phyloP scores from a whole-genome alignment of 2,888 invertebrate species.

The Bhutanitis thaidina region DNA sequence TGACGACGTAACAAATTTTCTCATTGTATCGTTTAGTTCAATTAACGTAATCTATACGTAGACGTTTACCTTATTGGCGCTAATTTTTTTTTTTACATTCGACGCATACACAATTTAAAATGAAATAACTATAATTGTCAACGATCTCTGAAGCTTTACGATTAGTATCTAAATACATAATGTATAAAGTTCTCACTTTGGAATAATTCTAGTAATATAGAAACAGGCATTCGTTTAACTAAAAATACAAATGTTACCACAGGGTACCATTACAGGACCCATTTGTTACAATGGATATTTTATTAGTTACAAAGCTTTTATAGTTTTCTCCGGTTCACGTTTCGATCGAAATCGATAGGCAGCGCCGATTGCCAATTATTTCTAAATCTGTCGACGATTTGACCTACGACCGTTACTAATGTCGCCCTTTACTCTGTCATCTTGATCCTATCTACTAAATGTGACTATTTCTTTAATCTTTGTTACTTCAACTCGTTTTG shows the following conservation, averaged over 20 bases:
- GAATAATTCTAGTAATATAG: not conserved
- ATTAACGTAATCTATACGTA: too few species aligned
- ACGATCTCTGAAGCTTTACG: too few species aligned
- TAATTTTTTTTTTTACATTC: too few species aligned
- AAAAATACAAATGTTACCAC: not conserved
- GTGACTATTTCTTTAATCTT: slow-evolving; percentile 10
- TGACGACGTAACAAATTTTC: too few species aligned
- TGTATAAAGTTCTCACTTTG: too few species aligned
- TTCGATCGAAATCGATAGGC: slow-evolving; percentile 8
- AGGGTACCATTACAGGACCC: not conserved
- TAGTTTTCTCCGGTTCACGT: slow-evolving; percentile 10
- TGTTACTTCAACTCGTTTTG: too few species aligned
- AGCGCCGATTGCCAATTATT: slow-evolving; percentile 26
- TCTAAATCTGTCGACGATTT: slow-evolving; percentile 29
- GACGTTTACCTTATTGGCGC: too few species aligned
- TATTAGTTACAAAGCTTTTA: not conserved
- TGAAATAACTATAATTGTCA: too few species aligned
- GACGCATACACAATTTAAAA: too few species aligned
- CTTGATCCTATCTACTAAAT: slow-evolving; percentile 21
- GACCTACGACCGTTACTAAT: slow-evolving; percentile 26
- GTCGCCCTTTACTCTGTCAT: slow-evolving; percentile 25
- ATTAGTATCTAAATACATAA: too few species aligned
- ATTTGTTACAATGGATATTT: not conserved
- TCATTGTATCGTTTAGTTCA: too few species aligned
- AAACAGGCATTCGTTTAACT: not conserved